phyloP scores from a whole-genome alignment of 2,888 invertebrate genomes.

The Netelia fuscicornis region DNA sequence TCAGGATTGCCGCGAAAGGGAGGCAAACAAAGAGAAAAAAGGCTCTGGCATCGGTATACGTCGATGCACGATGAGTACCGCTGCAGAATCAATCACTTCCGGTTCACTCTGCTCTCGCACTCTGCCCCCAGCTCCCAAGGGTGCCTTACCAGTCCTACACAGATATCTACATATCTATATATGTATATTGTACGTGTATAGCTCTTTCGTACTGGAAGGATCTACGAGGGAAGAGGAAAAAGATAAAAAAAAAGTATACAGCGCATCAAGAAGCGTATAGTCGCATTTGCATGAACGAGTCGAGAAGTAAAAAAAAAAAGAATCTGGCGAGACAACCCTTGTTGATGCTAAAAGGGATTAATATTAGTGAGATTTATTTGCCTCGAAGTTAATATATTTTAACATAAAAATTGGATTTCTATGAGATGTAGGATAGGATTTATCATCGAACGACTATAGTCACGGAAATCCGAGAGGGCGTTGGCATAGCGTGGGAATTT shows the following conservation, averaged over 20 bases:
- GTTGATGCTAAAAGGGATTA: neutral
- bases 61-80: conserved; percentile 50
- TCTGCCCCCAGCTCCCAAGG: conserved; percentile 13
- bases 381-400: too few relatives aligned
- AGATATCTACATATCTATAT: neutral
- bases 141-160: conserved; percentile 6
- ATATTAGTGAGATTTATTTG: too few relatives aligned
- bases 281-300: neutral
- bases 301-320: neutral
- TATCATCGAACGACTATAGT: too few relatives aligned
- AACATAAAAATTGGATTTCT: too few relatives aligned
- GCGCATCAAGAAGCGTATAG: conserved; percentile 1
- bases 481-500: too few relatives aligned
- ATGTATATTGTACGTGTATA: neutral
- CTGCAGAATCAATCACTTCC: conserved; percentile 65
- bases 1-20: conserved; percentile 20
- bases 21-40: conserved; percentile 19
- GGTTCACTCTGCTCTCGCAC: conserved; percentile 52
- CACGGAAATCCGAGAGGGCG: too few relatives aligned
- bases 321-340: neutral
- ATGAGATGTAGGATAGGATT: too few relatives aligned
- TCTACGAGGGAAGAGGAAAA: neutral
- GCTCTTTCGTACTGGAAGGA: neutral
- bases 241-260: neutral
- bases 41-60: conserved; percentile 36